These are phyloP conservation scores for Streptopelia turtur DNA, from an alignment of 2,797 vertebrate species.

Conservation along the genomic window DNA sequence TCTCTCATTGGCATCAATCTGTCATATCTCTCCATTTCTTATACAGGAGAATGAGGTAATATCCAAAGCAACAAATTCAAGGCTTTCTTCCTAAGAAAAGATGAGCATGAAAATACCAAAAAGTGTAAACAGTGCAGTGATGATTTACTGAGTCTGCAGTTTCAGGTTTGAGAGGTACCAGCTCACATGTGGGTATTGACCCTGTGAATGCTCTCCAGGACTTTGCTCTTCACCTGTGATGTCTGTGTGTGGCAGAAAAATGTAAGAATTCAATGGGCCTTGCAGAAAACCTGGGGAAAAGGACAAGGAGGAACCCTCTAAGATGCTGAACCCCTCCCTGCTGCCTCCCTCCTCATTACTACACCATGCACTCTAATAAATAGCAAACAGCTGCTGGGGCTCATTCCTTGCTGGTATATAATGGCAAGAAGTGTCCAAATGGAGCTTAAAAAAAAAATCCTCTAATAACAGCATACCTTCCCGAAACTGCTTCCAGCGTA, in stretches of 20 bases:
- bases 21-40: not conserved
- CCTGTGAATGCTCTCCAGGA: not conserved
- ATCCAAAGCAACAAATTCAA: not conserved
- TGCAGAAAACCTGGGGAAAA: not conserved
- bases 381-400: slow-evolving; percentile 76
- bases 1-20: not conserved
- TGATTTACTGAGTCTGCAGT: not conserved
- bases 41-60: not conserved
- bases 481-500: slow-evolving; percentile 71
- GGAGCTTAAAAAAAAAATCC: slow-evolving; percentile 28
- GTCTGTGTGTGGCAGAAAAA: not conserved
- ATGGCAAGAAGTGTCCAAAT: slow-evolving; percentile 55
- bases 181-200: not conserved
- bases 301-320: not conserved
- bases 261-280: not conserved
- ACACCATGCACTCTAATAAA: slow-evolving; percentile 56
- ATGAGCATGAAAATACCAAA: not conserved
- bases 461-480: slow-evolving; percentile 72
- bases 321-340: not conserved
- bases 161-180: not conserved
- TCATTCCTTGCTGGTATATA: slow-evolving; percentile 64
- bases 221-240: not conserved
- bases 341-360: slow-evolving; percentile 3
- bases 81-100: not conserved
- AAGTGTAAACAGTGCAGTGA: not conserved